Evolutionary conservation across 2,888 invertebrate genomes (phyloP), one percentile per base, ranked within the genome.

Genomic region (Platerodrilus igneus): DNA sequence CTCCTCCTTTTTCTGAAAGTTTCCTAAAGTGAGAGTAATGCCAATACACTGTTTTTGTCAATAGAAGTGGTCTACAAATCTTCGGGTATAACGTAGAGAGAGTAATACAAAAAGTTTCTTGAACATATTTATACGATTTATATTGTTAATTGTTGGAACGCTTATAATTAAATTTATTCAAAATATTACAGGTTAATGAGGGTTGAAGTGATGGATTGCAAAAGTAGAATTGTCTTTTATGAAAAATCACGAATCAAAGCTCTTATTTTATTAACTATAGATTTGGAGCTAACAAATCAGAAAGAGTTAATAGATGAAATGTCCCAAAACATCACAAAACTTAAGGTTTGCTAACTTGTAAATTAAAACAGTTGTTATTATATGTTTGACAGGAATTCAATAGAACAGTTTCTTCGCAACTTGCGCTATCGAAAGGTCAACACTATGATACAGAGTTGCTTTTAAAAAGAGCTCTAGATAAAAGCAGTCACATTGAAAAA

Each of bases 161-260:
- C 4, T 37, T 14, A 8, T 20, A 26, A 20, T 21, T 3, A 34
- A 20, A 11, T 22, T 3, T 2, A n/a, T 19, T n/a, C n/a, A n/a
- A 19, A 35, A 9, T 21, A 45, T 48, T 57, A 29, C 41, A 67
- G 66, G 63, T 57, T 58, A 41, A 49, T 68, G 36, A 53, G 61
- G 43, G 16, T 60, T 2, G 55, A 56, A 38, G 45, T 46, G 4
- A 36, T 41, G 15, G 52, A 57, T 15, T 47, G 51, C 7, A 44
- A 45, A 21, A 63, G 64, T 45, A 59, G 57, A 17, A 42, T 68
- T 28, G 47, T 65, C 15, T 67, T 67, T 47, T 67, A 58, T 37
- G 62, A 61, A 13, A 66, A 63, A 41, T 62, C 66, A 1, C 59
- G 60, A 40, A 62, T 67, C 23, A 68, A 68, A 47, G 56, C 57